Base-by-base conservation (phyloP, 2,113 vertebrate genomes). In the Lophochroa leadbeateri region DNA sequence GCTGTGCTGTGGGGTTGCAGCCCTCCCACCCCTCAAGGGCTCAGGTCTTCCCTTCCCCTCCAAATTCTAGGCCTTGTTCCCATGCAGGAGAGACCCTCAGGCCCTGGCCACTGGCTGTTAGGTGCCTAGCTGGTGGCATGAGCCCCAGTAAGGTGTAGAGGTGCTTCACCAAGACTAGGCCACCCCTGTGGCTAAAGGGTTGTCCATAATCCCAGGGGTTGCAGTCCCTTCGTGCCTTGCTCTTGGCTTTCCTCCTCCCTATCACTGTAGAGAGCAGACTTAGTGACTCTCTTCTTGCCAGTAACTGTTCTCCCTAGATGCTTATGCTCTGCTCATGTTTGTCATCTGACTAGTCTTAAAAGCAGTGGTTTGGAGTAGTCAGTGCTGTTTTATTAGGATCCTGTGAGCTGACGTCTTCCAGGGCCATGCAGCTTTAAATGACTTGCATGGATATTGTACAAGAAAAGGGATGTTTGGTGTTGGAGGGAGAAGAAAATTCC, bases 391-490 rank as follows among this genome's bases (percentile, higher is more conserved):
- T 46, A 23, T 82, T 67, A 88, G n/a, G 25, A 47, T 64, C 33
- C n/a, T 53, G 28, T 50, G 55, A 86, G 39, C 44, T 43, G 16
- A 3, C 19, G 3, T 69, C 39, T 43, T 71, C 35, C 64, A 3
- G 7, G n/a, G 9, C n/a, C 19, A 13, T 19, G 50, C 8, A 31
- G 15, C 3, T 89, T 84, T 86, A 58, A 0, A 0, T 67, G 60
- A 14, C 46, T 88, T 37, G 8, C 12, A 61, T 12, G 60, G 89
- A 44, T 37, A 52, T 6, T 25, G 27, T 29, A n/a, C 31, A 86
- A 44, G 23, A 69, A 52, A 24, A 81, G 33, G 20, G 3, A 8
- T 52, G 23, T 71, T 24, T 29, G 33, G 15, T 18, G 4, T 18
- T 63, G 19, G 31, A 91, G 47, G 9, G 20, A 69, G 20, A 74